These are phyloP conservation scores for Acipenser oxyrinchus DNA, from an alignment of 2,797 vertebrate species.

Conservation along the genomic window DNA sequence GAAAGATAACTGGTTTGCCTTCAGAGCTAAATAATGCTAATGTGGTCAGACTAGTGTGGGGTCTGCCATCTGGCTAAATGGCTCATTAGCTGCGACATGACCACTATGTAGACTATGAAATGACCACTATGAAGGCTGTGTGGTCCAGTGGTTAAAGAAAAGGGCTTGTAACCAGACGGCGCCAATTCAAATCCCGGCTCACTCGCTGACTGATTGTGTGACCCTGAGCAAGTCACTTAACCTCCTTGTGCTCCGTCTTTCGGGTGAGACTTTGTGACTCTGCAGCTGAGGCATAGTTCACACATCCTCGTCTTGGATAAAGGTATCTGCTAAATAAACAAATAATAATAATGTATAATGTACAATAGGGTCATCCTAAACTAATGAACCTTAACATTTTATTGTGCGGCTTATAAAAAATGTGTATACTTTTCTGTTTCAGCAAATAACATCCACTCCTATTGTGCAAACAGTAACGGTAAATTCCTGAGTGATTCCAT, in stretches of 20 bases:
- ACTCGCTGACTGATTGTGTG: no score
- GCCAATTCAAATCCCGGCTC: no score
- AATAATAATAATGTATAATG: constrained; percentile 21
- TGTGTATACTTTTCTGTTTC: no score
- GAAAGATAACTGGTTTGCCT: constrained; percentile 30
- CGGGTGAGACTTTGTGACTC: no score
- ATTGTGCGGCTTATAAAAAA: constrained; percentile 20
- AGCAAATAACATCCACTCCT: background rate
- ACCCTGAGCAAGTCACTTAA: no score
- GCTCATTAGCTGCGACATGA: constrained; percentile 49
- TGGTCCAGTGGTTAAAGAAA: no score
- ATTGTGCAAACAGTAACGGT: constrained; percentile 25
- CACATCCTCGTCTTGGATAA: no score
- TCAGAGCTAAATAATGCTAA: constrained; percentile 37
- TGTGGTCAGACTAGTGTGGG: constrained; percentile 27
- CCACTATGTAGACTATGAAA: constrained; percentile 16
- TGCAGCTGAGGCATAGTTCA: no score
- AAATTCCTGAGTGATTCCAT: constrained; percentile 24
- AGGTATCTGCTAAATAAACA: no score
- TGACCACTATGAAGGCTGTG: no score
- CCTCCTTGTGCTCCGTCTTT: no score
- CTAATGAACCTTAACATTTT: constrained; percentile 41
- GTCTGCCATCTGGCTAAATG: constrained; percentile 40
- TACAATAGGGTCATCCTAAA: constrained; percentile 42
- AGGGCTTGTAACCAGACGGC: no score